Evolutionary conservation across 1,140 invertebrate species (phyloP), one percentile per base, ranked within the genome.

Genomic region (Cephus cinctus): DNA sequence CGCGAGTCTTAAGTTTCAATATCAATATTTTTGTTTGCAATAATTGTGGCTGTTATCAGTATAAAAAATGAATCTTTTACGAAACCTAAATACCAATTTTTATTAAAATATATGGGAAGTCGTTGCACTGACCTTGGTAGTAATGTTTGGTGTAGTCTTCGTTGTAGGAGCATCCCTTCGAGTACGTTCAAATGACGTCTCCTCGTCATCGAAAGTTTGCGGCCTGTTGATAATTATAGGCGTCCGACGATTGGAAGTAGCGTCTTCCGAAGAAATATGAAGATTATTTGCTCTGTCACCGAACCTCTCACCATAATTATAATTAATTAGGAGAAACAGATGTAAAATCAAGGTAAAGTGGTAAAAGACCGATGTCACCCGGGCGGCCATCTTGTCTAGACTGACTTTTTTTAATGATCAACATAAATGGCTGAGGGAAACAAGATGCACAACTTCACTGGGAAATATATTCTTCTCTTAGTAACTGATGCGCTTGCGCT

Each of bases 351-450:
- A 35, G 21, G 59, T 56, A 27, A 54, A 48, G 19, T 59, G 63
- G 54, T 57, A 63, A 23, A 61, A 45, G 36, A 52, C 59, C 63
- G 66, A 65, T 52, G 54, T 67, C 57, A 48, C 47, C 65, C 69
- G 64, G 54, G 64, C 74, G 57, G 72, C 71, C 74, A 74, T 74
- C 65, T 75, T 74, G 70, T 65, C 52, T 44, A 58, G 44, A 69
- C 66, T 69, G 54, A 65, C 53, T 66, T 51, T 56, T 43, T 48
- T 48, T 39, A n/a, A n/a, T n/a, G n/a, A n/a, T n/a, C n/a, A n/a
- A n/a, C n/a, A n/a, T n/a, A n/a, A n/a, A n/a, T n/a, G n/a, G n/a
- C n/a, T n/a, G n/a, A n/a, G n/a, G n/a, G n/a, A n/a, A n/a, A n/a
- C n/a, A n/a, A n/a, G n/a, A n/a, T 6, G 25, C 25, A 8, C 25